Percentiles rank a stretch among this genome's conserved stretches.
Evolutionary conservation across 2,797 vertebrate genomes (phyloP).

Genomic region (Myoxocephalus aenaeus): DNA sequence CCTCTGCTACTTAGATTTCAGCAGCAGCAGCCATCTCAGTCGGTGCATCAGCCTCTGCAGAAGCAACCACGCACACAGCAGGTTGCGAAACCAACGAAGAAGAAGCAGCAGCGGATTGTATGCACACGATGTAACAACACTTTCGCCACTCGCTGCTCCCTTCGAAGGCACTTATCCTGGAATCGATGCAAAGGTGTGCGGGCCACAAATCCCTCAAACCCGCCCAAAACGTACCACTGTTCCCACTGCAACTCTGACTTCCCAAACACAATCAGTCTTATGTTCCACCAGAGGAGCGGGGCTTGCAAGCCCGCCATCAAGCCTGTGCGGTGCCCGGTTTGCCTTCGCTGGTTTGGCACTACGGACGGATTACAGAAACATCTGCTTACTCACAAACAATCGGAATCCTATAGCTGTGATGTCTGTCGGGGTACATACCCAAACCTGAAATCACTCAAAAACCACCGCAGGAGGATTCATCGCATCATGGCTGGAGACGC

Average conservation of each 20-base stretch:
- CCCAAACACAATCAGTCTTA: constrained; percentile 76
- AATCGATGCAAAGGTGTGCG: constrained; percentile 79
- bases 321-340: constrained; percentile 84
- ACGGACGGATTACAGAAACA: constrained; percentile 83
- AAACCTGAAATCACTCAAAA: constrained; percentile 81
- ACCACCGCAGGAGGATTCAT: constrained; percentile 83
- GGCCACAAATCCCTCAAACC: constrained; percentile 41
- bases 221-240: constrained; percentile 71
- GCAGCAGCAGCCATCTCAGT: constrained; percentile 41
- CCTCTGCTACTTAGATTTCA: constrained; percentile 75
- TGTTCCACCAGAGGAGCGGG: constrained; percentile 82
- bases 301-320: constrained; percentile 81
- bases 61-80: constrained; percentile 38
- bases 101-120: constrained; percentile 65
- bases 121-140: constrained; percentile 80
- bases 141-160: constrained; percentile 79
- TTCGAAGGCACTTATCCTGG: constrained; percentile 81
- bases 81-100: constrained; percentile 36
- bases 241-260: constrained; percentile 81
- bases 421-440: constrained; percentile 81
- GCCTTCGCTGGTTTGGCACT: constrained; percentile 83
- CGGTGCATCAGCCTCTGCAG: constrained; percentile 41
- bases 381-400: constrained; percentile 81
- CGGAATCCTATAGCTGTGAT: constrained; percentile 75
- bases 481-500: constrained; percentile 73